These are phyloP conservation scores for Caenorhabditis uteleia DNA, from an alignment of 2,888 invertebrate species.

Conservation along the genomic window DNA sequence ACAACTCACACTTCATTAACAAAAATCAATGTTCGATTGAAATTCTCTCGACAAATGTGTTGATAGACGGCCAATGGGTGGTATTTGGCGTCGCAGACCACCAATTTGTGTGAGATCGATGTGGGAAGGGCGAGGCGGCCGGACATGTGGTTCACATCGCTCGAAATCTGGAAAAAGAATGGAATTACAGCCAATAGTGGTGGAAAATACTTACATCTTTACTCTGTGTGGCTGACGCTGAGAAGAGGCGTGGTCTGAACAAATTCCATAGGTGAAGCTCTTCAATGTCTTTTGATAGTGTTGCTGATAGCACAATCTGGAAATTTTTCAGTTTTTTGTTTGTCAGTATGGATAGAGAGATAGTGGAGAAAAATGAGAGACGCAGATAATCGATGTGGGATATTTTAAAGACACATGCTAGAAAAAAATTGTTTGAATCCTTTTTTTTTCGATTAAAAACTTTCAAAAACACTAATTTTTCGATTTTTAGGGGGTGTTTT, in stretches of 20 bases:
- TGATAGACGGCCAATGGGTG: conserved; percentile 44
- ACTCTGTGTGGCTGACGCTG: conserved; percentile 41
- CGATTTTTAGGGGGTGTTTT: too few species aligned
- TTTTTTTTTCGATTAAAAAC: too few species aligned
- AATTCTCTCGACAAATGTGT: conserved; percentile 20
- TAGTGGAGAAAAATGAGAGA: too few species aligned
- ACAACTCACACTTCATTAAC: conserved; percentile 32
- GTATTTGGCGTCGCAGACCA: conserved; percentile 22
- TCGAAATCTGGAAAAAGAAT: conserved; percentile 16
- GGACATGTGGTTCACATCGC: conserved; percentile 34
- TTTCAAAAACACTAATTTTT: too few species aligned
- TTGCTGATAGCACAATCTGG: conserved; percentile 87
- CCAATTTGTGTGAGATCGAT: conserved; percentile 32
- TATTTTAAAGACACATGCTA: too few species aligned
- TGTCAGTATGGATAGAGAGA: too few species aligned
- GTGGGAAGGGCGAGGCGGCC: conserved; percentile 40
- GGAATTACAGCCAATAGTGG: background rate
- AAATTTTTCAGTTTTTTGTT: background rate
- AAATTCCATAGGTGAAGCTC: conserved; percentile 86
- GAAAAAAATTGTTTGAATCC: too few species aligned
- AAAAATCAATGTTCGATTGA: conserved; percentile 30
- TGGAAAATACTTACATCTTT: conserved; percentile 27
- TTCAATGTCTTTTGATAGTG: conserved; percentile 82
- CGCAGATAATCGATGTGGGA: too few species aligned
- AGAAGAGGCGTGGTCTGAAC: conserved; percentile 88